Percentiles rank a stretch among this genome's conserved stretches.
Evolutionary conservation across 2,113 vertebrate genomes (phyloP).

Genomic region (Paradoxurus hermaphroditus): DNA sequence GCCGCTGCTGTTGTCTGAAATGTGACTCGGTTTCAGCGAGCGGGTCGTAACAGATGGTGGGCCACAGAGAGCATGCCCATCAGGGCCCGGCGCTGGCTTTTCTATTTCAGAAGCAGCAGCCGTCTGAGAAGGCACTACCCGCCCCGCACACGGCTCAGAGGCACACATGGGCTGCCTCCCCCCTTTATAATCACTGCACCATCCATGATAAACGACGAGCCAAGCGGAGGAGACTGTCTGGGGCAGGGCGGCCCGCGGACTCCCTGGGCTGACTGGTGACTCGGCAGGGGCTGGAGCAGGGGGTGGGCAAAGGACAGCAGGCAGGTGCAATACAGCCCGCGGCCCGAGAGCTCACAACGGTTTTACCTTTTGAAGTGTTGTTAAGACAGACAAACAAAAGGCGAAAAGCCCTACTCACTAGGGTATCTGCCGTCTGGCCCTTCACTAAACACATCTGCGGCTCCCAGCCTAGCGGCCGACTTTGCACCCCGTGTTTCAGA

Average conservation of each 20-base stretch:
- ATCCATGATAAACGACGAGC: neutral
- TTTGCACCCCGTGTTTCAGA: neutral
- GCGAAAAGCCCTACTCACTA: neutral
- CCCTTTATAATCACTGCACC: neutral
- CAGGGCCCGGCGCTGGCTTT: neutral
- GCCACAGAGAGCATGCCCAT: neutral
- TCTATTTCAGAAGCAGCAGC: neutral
- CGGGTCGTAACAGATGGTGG: neutral
- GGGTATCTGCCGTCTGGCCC: neutral
- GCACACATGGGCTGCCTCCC: rapidly evolving
- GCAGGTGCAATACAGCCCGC: rapidly evolving
- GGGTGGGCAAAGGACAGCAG: neutral
- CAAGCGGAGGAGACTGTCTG: neutral
- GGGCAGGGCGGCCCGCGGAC: neutral
- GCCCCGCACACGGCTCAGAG: neutral
- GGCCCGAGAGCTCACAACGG: neutral
- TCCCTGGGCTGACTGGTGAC: neutral
- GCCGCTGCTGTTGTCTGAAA: conserved; percentile 91
- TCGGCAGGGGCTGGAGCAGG: neutral
- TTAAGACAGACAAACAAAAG: neutral
- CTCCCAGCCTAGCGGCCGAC: neutral
- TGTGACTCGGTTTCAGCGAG: conserved; percentile 43
- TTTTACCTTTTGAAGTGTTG: neutral
- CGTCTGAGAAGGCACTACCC: neutral
- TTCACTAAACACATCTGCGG: neutral